phyloP scores from a whole-genome alignment of 2,888 invertebrate genomes.

The Nomada fucata region DNA sequence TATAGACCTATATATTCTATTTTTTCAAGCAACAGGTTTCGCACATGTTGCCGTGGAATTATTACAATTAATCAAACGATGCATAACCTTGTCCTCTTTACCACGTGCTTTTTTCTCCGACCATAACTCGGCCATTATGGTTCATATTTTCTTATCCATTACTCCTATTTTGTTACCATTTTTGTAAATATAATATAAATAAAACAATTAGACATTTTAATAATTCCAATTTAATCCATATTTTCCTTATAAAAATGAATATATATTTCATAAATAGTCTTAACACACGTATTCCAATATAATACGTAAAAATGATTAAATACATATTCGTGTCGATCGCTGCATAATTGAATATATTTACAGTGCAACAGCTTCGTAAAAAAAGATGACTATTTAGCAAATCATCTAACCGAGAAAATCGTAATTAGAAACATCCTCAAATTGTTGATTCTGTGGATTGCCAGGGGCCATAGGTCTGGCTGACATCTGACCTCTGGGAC shows the following conservation, averaged over 20 bases:
- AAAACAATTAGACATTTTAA: background rate
- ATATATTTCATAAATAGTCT: constrained; percentile 6
- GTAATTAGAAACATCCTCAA: constrained; percentile 85
- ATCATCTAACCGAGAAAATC: constrained; percentile 84
- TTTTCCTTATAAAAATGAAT: constrained; percentile 1
- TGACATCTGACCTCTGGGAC: constrained; percentile 84
- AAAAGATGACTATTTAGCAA: background rate
- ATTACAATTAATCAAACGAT: background rate
- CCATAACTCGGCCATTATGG: background rate
- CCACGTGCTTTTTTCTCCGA: constrained; percentile 33
- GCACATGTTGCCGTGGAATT: background rate
- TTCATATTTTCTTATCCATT: background rate
- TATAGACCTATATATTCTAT: background rate
- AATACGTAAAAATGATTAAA: constrained; percentile 4
- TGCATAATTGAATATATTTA: constrained; percentile 15
- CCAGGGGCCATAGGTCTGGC: constrained; percentile 82
- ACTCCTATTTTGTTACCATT: background rate
- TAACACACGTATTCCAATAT: background rate
- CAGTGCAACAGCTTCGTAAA: background rate
- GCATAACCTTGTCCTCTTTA: constrained; percentile 45
- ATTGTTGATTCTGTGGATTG: constrained; percentile 84
- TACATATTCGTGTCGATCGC: background rate
- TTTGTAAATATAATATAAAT: background rate
- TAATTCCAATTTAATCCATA: background rate
- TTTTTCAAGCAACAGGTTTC: constrained; percentile 31